phyloP scores from a whole-genome alignment of 2,113 vertebrate genomes.

The Platycercus adscitus region DNA sequence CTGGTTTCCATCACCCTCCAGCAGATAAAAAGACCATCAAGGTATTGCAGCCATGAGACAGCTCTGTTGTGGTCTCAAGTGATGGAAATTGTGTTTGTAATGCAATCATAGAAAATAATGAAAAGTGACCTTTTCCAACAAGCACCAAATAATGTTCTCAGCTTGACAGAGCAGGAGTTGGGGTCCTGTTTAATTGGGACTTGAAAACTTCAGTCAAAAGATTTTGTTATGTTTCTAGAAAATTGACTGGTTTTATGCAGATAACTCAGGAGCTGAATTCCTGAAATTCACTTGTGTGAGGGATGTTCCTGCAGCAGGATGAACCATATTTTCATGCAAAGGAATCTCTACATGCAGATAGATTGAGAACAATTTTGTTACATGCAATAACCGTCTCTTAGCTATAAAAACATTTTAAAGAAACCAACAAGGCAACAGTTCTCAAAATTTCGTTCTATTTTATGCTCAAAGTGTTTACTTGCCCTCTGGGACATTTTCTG shows the following conservation, averaged over 20 bases:
- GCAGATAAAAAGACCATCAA: slow-evolving; percentile 66
- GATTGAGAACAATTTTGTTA: background rate
- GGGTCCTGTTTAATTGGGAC: background rate
- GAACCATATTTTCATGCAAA: background rate
- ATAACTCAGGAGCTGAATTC: background rate
- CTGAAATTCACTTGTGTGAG: background rate
- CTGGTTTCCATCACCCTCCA: slow-evolving; percentile 77
- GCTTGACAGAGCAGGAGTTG: background rate
- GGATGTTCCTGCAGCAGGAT: background rate
- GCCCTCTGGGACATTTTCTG: slow-evolving; percentile 47
- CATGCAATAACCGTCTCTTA: background rate
- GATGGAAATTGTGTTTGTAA: background rate
- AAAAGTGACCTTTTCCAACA: background rate
- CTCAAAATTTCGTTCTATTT: slow-evolving; percentile 39
- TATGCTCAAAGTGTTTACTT: slow-evolving; percentile 51
- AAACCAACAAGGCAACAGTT: slow-evolving; percentile 27
- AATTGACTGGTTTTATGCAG: background rate
- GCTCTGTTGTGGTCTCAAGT: background rate
- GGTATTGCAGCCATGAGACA: background rate
- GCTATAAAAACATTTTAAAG: background rate
- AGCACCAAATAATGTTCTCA: background rate
- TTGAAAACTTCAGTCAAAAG: background rate
- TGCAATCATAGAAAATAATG: background rate
- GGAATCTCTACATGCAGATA: background rate
- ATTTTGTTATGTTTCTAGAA: background rate